Evolutionary conservation across 2,113 vertebrate species (phyloP), one percentile per base, ranked within the genome.

Genomic region (Rostratula benghalensis): DNA sequence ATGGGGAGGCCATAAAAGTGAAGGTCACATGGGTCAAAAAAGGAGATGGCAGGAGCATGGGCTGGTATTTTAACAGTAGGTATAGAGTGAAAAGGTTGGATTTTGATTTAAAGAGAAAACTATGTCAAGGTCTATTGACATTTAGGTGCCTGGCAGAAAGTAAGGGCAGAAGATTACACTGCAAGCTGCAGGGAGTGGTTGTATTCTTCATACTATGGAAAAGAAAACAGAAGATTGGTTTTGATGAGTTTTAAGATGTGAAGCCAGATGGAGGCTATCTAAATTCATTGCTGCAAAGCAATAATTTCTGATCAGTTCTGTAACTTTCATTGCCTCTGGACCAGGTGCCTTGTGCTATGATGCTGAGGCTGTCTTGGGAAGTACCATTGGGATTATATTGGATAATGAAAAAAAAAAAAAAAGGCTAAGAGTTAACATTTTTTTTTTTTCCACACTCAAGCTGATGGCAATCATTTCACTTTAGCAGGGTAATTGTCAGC

Each of bases 71-170:
- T 83, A 83, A 45, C 30, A 45, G 60, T 30, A 63, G 35, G 9
- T 70, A 64, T 19, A 28, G 21, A 54, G 64, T 68, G 30, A 81
- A 92, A 89, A 71, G 33, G 16, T 83, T 77, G 53, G 43, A 70
- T 81, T 96, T 96, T 80, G 51, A 67, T 83, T 85, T 92, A 31
- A 75, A 79, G 64, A 74, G 51, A 83, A 93, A 94, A 24, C 33
- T 64, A 6, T 54, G 61, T 75, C 25, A 63, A 46, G 37, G 30
- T 30, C 4, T 87, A 15, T 71, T 89, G 89, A 68, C 33, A 43
- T 81, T 88, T 48, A 69, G 27, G 17, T 70, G 41, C n/a, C 68
- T 63, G 54, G 11, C 4, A 2, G 59, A 73, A 93, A 43, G 11
- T 77, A 15, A n/a, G 22, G n/a, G 4, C 56, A 71, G 74, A 75